Evolutionary conservation across 2,888 invertebrate species (phyloP), one percentile per base, ranked within the genome.

Genomic region (Erebia epiphron): DNA sequence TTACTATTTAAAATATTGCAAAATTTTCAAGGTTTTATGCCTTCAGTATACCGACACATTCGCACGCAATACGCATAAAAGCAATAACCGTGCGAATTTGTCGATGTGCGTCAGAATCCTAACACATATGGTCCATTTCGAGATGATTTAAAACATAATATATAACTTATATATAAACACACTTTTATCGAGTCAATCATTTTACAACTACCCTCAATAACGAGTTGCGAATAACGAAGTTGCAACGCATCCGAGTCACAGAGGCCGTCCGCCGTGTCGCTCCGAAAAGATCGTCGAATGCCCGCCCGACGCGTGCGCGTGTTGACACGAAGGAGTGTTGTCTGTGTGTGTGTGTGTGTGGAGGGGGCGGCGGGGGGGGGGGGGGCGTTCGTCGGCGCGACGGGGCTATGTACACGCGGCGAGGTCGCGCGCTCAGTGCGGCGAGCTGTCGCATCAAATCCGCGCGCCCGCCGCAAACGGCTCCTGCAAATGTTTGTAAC

Each of bases 371-470:
- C 56, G 21, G 56, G 65, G 75, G 69, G 64, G 72, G 67, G 68
- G 72, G 69, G 26, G 26, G 69, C 71, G 77, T 70, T 74, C 9
- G 54, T 73, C 71, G 75, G 75, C 26, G 70, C 73, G 78, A 75
- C 77, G 61, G 14, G 43, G 61, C 61, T 61, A 61, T 46, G 60
- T 61, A 61, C 61, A 61, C 61, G 65, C 54, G 18, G 54, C 18
- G 16, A 13, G 13, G 41, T 13, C 18, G 65, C 54, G 65, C 65
- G 66, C 66, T 78, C 70, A 60, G 79, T 79, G 73, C 79, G 75
- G 73, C 73, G 64, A 67, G 78, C 83, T 78, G 80, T 78, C 81
- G 80, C 87, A 92, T 93, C 93, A 93, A 90, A 93, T 92, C 83
- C 91, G 90, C 67, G 67, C 21, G 49, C 67, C 67, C 81, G 84